Evolutionary conservation across 2,888 invertebrate species (phyloP).

Genomic region (Gordius sp.): DNA sequence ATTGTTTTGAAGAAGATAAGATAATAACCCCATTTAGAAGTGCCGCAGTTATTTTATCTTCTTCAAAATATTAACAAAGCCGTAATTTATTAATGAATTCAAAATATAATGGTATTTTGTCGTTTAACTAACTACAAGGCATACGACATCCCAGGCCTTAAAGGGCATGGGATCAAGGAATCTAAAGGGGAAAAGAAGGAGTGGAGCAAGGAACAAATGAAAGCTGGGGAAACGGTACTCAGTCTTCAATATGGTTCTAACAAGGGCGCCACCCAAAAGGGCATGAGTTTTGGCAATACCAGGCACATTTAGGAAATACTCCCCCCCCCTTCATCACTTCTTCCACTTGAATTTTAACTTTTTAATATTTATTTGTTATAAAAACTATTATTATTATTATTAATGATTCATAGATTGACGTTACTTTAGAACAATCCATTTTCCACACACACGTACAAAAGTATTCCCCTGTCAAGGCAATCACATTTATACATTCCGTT

Average conservation of each 20-base stretch:
- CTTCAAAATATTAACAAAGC: too few species aligned
- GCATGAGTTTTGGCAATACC: constrained; percentile 83
- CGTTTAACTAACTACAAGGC: constrained; percentile 43
- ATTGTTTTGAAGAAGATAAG: too few species aligned
- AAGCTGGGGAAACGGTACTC: constrained; percentile 63
- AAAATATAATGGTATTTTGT: not conserved
- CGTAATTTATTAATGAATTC: too few species aligned
- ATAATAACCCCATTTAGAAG: too few species aligned
- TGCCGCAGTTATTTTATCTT: too few species aligned
- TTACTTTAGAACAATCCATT: too few species aligned
- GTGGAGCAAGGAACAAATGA: constrained; percentile 72
- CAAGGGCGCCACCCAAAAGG: constrained; percentile 83
- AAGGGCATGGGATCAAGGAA: constrained; percentile 64
- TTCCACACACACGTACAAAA: too few species aligned
- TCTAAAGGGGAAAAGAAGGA: constrained; percentile 72
- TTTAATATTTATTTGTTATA: constrained; percentile 13
- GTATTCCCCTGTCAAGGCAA: too few species aligned
- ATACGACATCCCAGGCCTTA: constrained; percentile 6
- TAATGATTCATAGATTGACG: constrained; percentile 3
- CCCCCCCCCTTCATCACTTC: not conserved
- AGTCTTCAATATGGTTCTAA: constrained; percentile 71
- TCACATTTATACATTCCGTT: too few species aligned
- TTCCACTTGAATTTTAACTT: too few species aligned
- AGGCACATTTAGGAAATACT: constrained; percentile 61
- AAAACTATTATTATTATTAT: not conserved